Conservation (phyloP, 2,797 vertebrate species). For the Thunnus albacares region DNA sequence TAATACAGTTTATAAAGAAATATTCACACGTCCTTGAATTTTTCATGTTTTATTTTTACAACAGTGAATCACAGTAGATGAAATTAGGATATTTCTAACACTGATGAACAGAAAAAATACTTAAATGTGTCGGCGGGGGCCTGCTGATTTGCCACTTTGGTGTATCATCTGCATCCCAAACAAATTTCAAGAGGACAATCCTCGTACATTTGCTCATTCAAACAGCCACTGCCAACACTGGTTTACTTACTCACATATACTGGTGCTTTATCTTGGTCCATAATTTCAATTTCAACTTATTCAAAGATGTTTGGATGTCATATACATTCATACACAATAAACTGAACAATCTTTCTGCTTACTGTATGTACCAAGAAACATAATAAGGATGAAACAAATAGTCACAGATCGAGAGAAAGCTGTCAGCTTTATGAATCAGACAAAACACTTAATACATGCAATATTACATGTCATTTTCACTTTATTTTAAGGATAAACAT, state of each 20-base stretch:
- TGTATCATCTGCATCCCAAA: conserved; percentile 3
- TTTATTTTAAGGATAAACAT: conserved; percentile 55
- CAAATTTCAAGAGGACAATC: conserved; percentile 11
- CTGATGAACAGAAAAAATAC: conserved; percentile 15
- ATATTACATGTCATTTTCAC: conserved; percentile 35
- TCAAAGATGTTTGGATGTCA: conserved; percentile 2
- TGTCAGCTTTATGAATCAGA: conserved; percentile 34
- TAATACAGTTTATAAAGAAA: neutral
- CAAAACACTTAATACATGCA: conserved; percentile 32
- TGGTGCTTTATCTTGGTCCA: neutral
- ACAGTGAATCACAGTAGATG: neutral
- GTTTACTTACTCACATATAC: neutral
- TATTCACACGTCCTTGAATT: neutral
- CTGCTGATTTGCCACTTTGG: conserved; percentile 3
- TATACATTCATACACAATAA: conserved; percentile 20
- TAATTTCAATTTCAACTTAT: neutral
- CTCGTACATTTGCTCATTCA: conserved; percentile 9
- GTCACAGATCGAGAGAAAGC: conserved; percentile 15
- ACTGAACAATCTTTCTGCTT: neutral
- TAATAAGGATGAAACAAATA: conserved; percentile 9
- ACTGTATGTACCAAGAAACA: neutral
- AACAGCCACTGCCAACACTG: neutral
- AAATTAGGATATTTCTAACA: conserved; percentile 21
- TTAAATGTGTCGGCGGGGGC: neutral
- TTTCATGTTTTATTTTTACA: conserved; percentile 31